These are phyloP conservation scores for Trachemys scripta DNA, from an alignment of 2,113 vertebrate genomes.

Conservation along the genomic window DNA sequence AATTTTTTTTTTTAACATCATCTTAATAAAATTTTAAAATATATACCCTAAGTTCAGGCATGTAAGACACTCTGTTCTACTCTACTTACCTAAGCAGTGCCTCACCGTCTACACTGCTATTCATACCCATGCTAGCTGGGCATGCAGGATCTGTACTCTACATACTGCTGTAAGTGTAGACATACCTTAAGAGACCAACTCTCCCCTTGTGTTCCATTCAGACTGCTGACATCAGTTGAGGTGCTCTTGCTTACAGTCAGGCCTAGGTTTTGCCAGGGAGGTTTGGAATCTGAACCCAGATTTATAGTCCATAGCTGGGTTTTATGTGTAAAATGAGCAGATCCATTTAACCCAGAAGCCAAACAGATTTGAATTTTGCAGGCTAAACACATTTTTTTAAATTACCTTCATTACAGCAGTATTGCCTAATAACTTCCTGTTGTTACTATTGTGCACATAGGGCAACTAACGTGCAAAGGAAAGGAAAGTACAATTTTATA, in stretches of 20 bases:
- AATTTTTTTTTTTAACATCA: too few species aligned
- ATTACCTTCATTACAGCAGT: neutral
- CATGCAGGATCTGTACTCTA: too few species aligned
- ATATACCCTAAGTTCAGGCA: too few species aligned
- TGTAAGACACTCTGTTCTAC: too few species aligned
- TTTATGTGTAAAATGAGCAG: neutral
- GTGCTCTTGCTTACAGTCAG: neutral
- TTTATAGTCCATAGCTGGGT: neutral
- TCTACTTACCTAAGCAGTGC: too few species aligned
- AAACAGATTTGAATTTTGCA: neutral
- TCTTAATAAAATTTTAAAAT: too few species aligned
- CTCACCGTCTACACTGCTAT: too few species aligned
- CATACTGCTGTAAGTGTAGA: too few species aligned
- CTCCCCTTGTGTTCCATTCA: neutral
- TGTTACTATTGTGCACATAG: neutral
- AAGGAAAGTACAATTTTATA: neutral
- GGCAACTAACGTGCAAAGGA: neutral
- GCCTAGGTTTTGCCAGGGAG: neutral
- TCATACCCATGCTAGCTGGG: too few species aligned
- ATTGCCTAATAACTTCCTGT: neutral
- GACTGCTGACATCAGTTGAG: neutral
- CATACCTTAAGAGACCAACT: neutral
- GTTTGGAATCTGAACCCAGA: neutral
- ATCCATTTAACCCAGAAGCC: neutral
- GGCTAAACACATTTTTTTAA: neutral